A percentile compares a stretch with the other conserved stretches of the same genome.
Evolutionary conservation across 2,113 vertebrate species (phyloP).

Genomic region (Pogonocichla stellata): DNA sequence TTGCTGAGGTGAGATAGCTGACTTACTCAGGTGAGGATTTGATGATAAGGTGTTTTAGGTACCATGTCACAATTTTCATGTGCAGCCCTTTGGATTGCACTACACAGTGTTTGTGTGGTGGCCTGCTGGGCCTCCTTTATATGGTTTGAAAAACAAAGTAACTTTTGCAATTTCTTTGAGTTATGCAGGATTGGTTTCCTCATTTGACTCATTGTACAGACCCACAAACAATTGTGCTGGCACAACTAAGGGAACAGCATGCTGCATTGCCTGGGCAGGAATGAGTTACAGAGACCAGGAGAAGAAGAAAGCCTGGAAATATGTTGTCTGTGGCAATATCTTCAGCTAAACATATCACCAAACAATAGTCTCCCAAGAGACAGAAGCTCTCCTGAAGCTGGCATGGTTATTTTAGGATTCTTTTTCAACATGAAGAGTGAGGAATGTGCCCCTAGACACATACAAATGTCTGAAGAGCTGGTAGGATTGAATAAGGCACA

Average conservation of each 20-base stretch:
- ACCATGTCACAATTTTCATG: not conserved
- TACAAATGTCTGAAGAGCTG: conserved; percentile 10
- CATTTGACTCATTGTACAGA: conserved; percentile 1
- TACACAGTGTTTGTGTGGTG: not conserved
- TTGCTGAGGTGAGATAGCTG: conserved; percentile 12
- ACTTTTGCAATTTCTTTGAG: not conserved
- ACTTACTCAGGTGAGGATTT: not conserved
- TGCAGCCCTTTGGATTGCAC: not conserved
- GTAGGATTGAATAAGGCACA: not conserved
- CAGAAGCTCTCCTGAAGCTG: conserved; percentile 58
- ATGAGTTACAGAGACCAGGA: conserved; percentile 34
- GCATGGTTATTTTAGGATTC: conserved; percentile 47
- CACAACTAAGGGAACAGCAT: not conserved
- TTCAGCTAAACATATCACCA: conserved; percentile 56
- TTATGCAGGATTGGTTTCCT: conserved; percentile 5
- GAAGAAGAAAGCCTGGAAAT: conserved; percentile 47
- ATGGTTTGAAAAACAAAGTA: not conserved
- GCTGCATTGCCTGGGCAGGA: conserved; percentile 38
- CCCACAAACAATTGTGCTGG: conserved; percentile 38
- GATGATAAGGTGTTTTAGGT: not conserved
- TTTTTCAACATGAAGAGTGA: conserved; percentile 50
- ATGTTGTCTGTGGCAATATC: conserved; percentile 59
- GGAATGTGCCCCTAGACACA: conserved; percentile 59
- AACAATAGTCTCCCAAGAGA: conserved; percentile 67
- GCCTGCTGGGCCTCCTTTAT: not conserved